These are phyloP conservation scores for Brenthis hecate DNA, from an alignment of 2,888 invertebrate species.

Conservation along the genomic window DNA sequence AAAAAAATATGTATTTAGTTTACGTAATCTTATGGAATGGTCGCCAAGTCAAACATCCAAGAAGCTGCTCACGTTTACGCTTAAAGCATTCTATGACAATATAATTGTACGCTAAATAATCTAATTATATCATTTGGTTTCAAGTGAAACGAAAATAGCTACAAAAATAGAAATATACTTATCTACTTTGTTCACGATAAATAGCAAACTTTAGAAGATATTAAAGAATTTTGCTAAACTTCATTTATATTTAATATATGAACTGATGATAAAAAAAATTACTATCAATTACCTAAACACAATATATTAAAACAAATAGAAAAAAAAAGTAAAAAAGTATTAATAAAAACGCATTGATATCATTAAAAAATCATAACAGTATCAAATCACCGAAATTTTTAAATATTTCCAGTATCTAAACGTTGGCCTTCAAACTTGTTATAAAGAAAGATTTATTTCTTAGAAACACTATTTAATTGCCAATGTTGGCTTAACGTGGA, in stretches of 20 bases:
- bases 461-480: too few relatives aligned
- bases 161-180: conserved; percentile 31
- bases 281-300: not conserved
- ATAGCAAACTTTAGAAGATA: conserved; percentile 4
- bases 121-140: conserved; percentile 27
- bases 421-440: too few relatives aligned
- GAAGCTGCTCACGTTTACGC: conserved; percentile 19
- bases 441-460: too few relatives aligned
- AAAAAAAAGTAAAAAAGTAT: too few relatives aligned
- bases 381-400: too few relatives aligned
- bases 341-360: too few relatives aligned
- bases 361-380: too few relatives aligned
- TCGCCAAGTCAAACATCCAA: conserved; percentile 2
- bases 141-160: conserved; percentile 28
- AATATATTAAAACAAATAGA: not conserved
- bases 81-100: conserved; percentile 23
- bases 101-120: conserved; percentile 15
- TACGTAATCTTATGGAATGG: not conserved
- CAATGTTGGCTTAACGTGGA: too few relatives aligned
- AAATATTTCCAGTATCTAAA: too few relatives aligned
- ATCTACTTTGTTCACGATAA: conserved; percentile 18
- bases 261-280: not conserved
- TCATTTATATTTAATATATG: not conserved
- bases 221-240: conserved; percentile 26
- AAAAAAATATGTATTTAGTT: not conserved